Evolutionary conservation across 1,140 invertebrate species (phyloP).

Genomic region (Sminthurides bifidus): DNA sequence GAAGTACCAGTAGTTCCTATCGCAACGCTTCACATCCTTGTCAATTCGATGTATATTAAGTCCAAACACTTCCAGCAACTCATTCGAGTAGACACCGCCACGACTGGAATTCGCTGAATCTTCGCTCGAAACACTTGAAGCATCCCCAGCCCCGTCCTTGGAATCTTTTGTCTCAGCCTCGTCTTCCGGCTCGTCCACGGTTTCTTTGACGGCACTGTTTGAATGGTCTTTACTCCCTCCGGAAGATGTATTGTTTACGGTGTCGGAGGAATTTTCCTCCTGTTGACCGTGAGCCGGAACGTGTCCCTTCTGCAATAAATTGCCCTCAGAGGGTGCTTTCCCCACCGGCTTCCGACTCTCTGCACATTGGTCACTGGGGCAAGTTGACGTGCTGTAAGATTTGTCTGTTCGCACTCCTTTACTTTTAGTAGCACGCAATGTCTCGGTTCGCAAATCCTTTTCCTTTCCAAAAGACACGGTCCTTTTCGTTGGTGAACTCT

Average conservation of each 20-base stretch:
- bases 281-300: background rate
- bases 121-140: constrained; percentile 43
- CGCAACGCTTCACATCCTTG: constrained; percentile 90
- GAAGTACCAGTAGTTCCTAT: constrained; percentile 86
- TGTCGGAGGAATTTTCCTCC: background rate
- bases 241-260: background rate
- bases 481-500: too few relatives aligned
- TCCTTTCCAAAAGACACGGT: too few relatives aligned
- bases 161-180: background rate
- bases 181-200: constrained; percentile 26
- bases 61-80: constrained; percentile 73
- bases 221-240: background rate
- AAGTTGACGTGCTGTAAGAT: too few relatives aligned
- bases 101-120: constrained; percentile 69
- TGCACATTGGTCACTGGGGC: too few relatives aligned
- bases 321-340: background rate
- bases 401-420: too few relatives aligned
- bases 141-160: constrained; percentile 25
- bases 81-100: constrained; percentile 71
- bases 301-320: background rate
- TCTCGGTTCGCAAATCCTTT: too few relatives aligned
- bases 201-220: constrained; percentile 11
- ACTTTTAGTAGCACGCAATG: too few relatives aligned
- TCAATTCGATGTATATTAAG: constrained; percentile 87
- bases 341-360: constrained; percentile 14